These are phyloP conservation scores for Drosophila sp. DNA, from an alignment of 1,140 invertebrate genomes.

Conservation along the genomic window DNA sequence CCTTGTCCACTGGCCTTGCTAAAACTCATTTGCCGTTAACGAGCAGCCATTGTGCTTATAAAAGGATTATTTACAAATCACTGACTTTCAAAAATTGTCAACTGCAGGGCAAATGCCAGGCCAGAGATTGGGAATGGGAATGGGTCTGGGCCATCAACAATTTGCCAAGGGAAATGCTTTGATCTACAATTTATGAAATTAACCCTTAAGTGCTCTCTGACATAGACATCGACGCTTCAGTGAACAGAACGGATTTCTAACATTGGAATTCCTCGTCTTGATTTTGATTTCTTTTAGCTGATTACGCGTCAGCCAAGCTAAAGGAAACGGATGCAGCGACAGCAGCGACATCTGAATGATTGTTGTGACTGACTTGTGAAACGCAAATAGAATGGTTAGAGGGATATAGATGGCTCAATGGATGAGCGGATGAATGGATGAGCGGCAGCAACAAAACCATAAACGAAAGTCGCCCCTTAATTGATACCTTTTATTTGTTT, in stretches of 20 bases:
- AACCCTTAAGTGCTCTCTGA: constrained; percentile 74
- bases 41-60: constrained; percentile 78
- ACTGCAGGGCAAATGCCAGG: constrained; percentile 75
- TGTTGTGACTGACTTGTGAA: constrained; percentile 52
- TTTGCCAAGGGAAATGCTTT: constrained; percentile 49
- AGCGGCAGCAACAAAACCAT: constrained; percentile 2
- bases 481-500: constrained; percentile 76
- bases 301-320: constrained; percentile 51
- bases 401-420: constrained; percentile 32
- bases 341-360: constrained; percentile 39
- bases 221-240: constrained; percentile 57
- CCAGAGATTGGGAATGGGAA: neutral
- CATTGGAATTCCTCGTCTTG: constrained; percentile 26
- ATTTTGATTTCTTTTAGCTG: constrained; percentile 76
- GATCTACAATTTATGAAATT: constrained; percentile 81
- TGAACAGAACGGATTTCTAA: constrained; percentile 24
- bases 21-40: constrained; percentile 80
- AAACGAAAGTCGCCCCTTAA: constrained; percentile 56
- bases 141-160: neutral
- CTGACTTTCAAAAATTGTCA: constrained; percentile 82
- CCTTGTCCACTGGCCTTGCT: constrained; percentile 69
- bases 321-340: constrained; percentile 63
- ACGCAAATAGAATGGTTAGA: constrained; percentile 38
- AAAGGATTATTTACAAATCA: constrained; percentile 82
- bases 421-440: constrained; percentile 1